Evolutionary conservation across 23 tunicate species (phyloP).

Genomic region (Ciona savignyi): DNA sequence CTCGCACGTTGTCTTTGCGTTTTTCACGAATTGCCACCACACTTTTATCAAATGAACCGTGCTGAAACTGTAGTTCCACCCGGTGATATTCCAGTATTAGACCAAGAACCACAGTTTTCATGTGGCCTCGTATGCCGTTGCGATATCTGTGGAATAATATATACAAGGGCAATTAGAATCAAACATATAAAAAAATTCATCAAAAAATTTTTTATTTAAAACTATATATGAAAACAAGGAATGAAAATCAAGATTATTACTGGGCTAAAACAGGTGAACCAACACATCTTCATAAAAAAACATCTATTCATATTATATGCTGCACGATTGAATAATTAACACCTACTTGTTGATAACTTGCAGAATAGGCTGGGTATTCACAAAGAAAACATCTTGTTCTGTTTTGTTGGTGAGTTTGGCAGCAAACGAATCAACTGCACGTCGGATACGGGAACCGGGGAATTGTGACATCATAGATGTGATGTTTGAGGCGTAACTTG

Average conservation of each 20-base stretch:
- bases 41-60: slow-evolving; percentile 89
- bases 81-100: slow-evolving; percentile 76
- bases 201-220: neutral
- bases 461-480: slow-evolving; percentile 96
- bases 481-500: slow-evolving; percentile 87
- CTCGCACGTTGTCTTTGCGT: slow-evolving; percentile 42
- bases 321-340: no score
- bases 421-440: slow-evolving; percentile 66
- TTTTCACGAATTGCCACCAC: slow-evolving; percentile 79
- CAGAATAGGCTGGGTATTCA: slow-evolving; percentile 81
- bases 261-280: no score
- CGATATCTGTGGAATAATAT: slow-evolving; percentile 43
- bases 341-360: slow-evolving; percentile 76
- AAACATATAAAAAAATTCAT: neutral
- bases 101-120: slow-evolving; percentile 55
- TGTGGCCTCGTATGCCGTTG: slow-evolving; percentile 90
- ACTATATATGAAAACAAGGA: no score
- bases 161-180: neutral
- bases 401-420: slow-evolving; percentile 57
- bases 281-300: neutral
- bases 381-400: slow-evolving; percentile 89
- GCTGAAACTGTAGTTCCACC: slow-evolving; percentile 87
- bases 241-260: no score
- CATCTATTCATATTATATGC: no score
- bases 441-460: slow-evolving; percentile 73